Conservation (phyloP, 2,888 invertebrate species). For the Archips crataeganus region DNA sequence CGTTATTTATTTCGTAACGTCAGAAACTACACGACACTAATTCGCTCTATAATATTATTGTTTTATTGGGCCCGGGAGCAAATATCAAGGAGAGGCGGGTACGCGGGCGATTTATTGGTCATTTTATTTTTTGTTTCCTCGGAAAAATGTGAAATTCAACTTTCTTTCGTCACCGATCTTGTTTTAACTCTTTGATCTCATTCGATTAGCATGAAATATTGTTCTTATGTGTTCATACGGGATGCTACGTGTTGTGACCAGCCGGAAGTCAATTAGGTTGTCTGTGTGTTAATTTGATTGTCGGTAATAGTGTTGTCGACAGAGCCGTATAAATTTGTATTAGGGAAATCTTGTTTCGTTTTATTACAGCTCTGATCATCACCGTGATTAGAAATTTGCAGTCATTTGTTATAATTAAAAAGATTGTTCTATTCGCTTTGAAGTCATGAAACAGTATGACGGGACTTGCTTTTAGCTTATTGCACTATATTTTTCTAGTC, state of each 20-base stretch:
- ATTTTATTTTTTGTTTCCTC: slow-evolving; percentile 78
- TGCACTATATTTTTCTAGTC: too few relatives aligned
- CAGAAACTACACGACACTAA: slow-evolving; percentile 66
- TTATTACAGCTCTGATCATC: slow-evolving; percentile 11
- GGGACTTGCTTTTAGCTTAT: too few relatives aligned
- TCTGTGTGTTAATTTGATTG: slow-evolving; percentile 25
- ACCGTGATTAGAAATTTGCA: background rate
- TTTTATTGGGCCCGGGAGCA: slow-evolving; percentile 73
- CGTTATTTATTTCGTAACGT: slow-evolving; percentile 68
- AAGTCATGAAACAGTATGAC: too few relatives aligned
- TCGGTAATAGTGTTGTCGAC: slow-evolving; percentile 18
- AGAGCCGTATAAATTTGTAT: slow-evolving; percentile 10
- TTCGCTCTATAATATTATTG: slow-evolving; percentile 77
- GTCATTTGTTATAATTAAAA: background rate
- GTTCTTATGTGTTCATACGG: slow-evolving; percentile 20
- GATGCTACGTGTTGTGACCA: slow-evolving; percentile 2
- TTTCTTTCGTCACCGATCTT: slow-evolving; percentile 52
- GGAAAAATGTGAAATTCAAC: slow-evolving; percentile 58
- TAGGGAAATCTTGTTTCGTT: background rate
- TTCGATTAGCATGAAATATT: slow-evolving; percentile 40
- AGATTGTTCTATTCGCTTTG: too few relatives aligned
- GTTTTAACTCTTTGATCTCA: slow-evolving; percentile 44
- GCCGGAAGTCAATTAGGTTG: slow-evolving; percentile 36
- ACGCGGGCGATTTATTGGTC: slow-evolving; percentile 70
- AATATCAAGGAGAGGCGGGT: slow-evolving; percentile 74